Percentiles rank a stretch among this genome's conserved stretches.
Evolutionary conservation across 2,113 vertebrate genomes (phyloP).

Genomic region (Nyctibius bracteatus): DNA sequence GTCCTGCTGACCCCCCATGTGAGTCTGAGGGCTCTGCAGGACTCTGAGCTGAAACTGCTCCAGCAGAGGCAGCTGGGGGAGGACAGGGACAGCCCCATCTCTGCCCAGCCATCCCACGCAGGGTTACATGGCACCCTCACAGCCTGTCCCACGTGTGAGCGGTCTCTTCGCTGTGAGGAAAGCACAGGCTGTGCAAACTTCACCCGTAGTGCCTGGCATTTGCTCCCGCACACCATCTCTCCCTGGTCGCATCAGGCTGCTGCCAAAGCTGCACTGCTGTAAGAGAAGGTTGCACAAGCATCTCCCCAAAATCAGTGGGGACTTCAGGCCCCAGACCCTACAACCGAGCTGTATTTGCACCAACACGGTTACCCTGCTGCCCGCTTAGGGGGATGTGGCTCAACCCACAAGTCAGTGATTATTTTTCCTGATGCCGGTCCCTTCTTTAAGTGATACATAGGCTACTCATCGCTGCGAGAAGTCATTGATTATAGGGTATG

Average conservation of each 20-base stretch:
- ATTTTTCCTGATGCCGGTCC: background rate
- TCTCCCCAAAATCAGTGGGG: background rate
- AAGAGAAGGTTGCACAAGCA: background rate
- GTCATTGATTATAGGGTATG: slow-evolving; percentile 52
- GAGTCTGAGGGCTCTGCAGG: background rate
- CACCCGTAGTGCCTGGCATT: accelerated
- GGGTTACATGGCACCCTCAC: accelerated
- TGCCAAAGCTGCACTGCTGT: accelerated
- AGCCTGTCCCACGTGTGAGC: accelerated
- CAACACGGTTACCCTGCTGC: background rate
- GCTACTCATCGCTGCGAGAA: background rate
- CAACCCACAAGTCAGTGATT: background rate
- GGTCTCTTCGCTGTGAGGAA: accelerated
- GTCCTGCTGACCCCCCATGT: accelerated
- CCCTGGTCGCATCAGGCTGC: background rate
- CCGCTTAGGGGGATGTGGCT: background rate
- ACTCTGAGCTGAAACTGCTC: background rate
- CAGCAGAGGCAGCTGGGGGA: background rate
- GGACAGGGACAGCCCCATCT: accelerated
- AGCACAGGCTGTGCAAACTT: background rate
- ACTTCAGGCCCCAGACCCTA: background rate
- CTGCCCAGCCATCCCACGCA: background rate
- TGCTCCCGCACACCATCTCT: accelerated
- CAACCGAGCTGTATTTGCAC: background rate
- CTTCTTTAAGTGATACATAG: slow-evolving; percentile 1